Evolutionary conservation across 2,797 vertebrate species (phyloP), one percentile per base, ranked within the genome.

Genomic region (Poecilia wingei): DNA sequence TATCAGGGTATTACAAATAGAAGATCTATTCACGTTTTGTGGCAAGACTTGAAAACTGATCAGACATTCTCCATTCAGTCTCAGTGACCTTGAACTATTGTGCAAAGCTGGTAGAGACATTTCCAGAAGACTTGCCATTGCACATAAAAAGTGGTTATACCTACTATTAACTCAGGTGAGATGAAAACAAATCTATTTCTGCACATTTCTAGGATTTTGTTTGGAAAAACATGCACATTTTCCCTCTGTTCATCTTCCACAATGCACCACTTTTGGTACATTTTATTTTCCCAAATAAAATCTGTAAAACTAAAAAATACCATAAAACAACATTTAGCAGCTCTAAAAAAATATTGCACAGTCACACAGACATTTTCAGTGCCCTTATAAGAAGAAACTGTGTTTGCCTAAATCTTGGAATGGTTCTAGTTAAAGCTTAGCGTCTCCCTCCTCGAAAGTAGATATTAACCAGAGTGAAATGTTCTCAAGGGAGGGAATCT

Each of bases 381-480:
- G 73, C 72, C 1, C 33, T 72, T 68, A 33, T 25, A 81, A 73
- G 57, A 68, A 82, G 86, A 43, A 82, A 75, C 82, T 88, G 78
- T 33, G 39, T 68, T 76, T 41, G 14, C 46, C 74, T 83, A 81
- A 85, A 89, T 87, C 90, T 82, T 64, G 57, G 25, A 86, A 49
- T 51, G 64, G 72, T 86, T 90, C 83, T 85, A 66, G 76, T 71
- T 77, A 75, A 77, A 84, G 66, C 74, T 77, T 72, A 75, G 75
- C 1, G 4, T 76, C 80, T 69, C 51, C 75, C 72, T 57, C 22
- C 81, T 84, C 77, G 78, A 70, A 79, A 84, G 81, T 82, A 68
- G 76, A 82, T 75, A 81, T 89, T 83, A 88, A 81, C 83, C 73
- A 43, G 36, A 82, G 83, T 85, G 86, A 80, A 64, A 64, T 28